A percentile compares a stretch with the other conserved stretches of the same genome.
Conservation (phyloP, 2,797 vertebrate genomes). For the Hypotaenidia okinawae region DNA sequence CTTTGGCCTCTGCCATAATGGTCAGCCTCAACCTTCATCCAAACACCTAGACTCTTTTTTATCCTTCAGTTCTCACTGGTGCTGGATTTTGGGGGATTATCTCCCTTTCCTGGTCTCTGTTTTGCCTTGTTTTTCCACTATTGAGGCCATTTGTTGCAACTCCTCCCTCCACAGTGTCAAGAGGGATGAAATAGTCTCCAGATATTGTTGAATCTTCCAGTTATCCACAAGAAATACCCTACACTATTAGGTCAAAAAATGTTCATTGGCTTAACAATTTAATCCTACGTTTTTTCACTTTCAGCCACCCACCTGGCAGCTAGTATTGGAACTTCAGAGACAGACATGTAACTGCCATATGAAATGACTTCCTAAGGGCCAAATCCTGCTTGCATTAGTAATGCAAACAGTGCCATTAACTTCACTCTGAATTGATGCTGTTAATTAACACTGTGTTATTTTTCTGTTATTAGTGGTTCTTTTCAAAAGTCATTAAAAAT, state of each 20-base stretch:
- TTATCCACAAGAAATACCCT: not conserved
- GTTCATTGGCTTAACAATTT: not conserved
- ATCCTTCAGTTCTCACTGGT: not conserved
- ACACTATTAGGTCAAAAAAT: not conserved
- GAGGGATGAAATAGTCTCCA: not conserved
- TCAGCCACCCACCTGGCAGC: not conserved
- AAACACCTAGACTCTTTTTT: not conserved
- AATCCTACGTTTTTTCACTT: not conserved
- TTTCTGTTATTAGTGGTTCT: constrained; percentile 52
- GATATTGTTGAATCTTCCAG: not conserved
- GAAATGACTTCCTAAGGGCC: constrained; percentile 50
- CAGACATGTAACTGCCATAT: not conserved
- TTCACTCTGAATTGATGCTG: constrained; percentile 52
- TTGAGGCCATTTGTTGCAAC: not conserved
- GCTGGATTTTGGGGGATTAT: not conserved
- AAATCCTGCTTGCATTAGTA: constrained; percentile 35
- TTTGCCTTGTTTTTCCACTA: not conserved
- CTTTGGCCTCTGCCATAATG: not conserved
- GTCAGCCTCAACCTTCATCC: not conserved
- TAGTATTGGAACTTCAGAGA: not conserved
- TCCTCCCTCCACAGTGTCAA: not conserved
- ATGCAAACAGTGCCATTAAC: constrained; percentile 38
- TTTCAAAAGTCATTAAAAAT: constrained; percentile 60
- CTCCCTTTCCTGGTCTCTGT: not conserved
- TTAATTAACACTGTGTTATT: constrained; percentile 51